Base-by-base conservation (phyloP, 2,113 vertebrate species). In the Sander vitreus region DNA sequence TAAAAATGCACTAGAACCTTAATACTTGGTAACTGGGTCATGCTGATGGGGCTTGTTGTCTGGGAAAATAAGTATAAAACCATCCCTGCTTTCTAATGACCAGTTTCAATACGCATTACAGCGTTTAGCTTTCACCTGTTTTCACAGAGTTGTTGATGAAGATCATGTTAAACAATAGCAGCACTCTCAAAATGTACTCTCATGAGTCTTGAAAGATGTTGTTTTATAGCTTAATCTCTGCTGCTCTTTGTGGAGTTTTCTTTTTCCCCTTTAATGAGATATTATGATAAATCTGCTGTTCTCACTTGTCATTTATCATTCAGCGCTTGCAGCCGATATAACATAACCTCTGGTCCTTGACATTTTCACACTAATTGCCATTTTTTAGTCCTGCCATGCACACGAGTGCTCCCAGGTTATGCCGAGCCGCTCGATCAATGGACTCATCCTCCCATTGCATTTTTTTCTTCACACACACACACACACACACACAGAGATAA, bases 311-410 rank as follows among this genome's bases (percentile, higher is more conserved):
- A 25, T 80, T 79, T 62, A 55, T 87, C 71, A 76, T 86, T 84
- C 58, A 21, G 5, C 30, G 43, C 63, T 0, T 14, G 55, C 55
- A 36, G 73, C 54, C 64, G 64, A 81, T 57, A 67, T 45, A 50
- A 69, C 48, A 14, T 60, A 54, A 80, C 70, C 54, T 78, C 12
- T 13, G 9, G 60, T 81, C 63, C 72, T 80, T 91, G 80, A 87
- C 88, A 85, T 90, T 88, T 89, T 76, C 66, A n/a, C 66, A 76
- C 83, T 88, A 86, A 88, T 89, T 83, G 82, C 60, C 27, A 78
- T 85, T 80, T 87, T 69, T 82, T 36, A 55, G 51, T 48, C 53
- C 53, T n/a, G 82, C 60, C 74, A 70, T 18, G 47, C 84, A 53
- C 62, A 45, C 55, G 67, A 83, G 82, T 70, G 83, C 78, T 85